Base-by-base conservation (phyloP, 1,140 invertebrate genomes). In the Arctopsyche grandis region DNA sequence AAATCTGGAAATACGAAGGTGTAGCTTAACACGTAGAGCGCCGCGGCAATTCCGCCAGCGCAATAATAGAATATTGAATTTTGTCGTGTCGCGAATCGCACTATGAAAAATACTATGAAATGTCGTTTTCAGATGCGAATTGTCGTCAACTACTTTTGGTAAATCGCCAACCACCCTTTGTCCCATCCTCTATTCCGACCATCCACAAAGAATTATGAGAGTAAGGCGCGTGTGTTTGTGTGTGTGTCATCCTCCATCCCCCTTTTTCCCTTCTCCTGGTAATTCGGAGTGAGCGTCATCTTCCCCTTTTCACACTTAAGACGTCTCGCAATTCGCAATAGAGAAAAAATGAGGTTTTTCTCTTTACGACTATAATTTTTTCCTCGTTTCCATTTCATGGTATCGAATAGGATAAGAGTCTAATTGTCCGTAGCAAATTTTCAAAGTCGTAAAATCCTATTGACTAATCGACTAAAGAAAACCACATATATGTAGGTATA, bases 21-120 rank as follows among this genome's bases (percentile, higher is more conserved):
- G 29, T 38, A 38, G 29, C 29, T 38, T 1, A 38, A 7, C 29
- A 38, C 29, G 29, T 38, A 38, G 1, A 38, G 29, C 29, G 29
- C 29, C 7, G 7, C 29, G 29, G 29, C 29, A 52, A 52, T 16
- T 52, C 10, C 48, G 12, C 12, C 10, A 10, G 16, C 3, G 48
- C 48, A 52, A 52, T 52, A 52, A 52, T 52, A 16, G 12, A 16
- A 52, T 52, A 52, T 52, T 52, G 48, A 52, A 52, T 52, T 52
- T 52, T 52, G 48, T 10, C 48, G 48, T 52, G 48, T 52, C 48
- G 48, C 48, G 48, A 38, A 38, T 52, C 48, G 48, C 48, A 38
- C 29, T 38, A 38, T 38, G 48, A 52, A 52, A 52, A 52, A 52
- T 52, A 52, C 48, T 52, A 52, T 52, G 12, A 5, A 52, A 10